phyloP scores from a whole-genome alignment of 2,888 invertebrate genomes.

The Ecdyonurus torrentis region DNA sequence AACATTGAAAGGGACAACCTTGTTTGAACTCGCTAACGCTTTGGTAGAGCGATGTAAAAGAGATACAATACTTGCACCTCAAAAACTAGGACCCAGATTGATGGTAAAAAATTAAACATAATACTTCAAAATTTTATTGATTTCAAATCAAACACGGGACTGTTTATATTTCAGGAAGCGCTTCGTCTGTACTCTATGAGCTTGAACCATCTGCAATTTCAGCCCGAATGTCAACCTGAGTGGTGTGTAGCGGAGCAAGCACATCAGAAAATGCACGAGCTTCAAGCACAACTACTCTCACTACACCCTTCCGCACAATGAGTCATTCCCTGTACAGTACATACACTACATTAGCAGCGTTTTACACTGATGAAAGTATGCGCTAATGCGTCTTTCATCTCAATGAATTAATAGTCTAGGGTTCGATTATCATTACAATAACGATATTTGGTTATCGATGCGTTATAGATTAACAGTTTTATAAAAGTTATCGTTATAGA shows the following conservation, averaged over 20 bases:
- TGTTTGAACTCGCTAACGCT: constrained; percentile 17
- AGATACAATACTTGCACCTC: neutral
- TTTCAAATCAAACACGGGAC: too few species aligned
- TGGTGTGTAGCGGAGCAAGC: constrained; percentile 13
- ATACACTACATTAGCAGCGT: too few species aligned
- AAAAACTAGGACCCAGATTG: neutral
- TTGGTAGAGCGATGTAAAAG: constrained; percentile 12
- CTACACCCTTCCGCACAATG: too few species aligned
- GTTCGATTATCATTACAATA: too few species aligned
- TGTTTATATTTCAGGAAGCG: neutral
- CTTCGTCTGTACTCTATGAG: neutral
- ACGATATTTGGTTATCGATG: too few species aligned
- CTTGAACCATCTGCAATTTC: constrained; percentile 15
- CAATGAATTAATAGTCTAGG: too few species aligned
- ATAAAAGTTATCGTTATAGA: too few species aligned
- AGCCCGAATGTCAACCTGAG: constrained; percentile 17
- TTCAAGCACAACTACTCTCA: constrained; percentile 12
- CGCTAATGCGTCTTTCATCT: too few species aligned
- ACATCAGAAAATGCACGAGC: constrained; percentile 13
- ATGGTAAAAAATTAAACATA: neutral
- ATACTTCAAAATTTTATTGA: neutral
- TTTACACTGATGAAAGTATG: too few species aligned
- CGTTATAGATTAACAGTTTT: too few species aligned
- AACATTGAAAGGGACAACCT: constrained; percentile 16
- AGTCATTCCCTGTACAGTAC: too few species aligned